Evolutionary conservation across 2,888 invertebrate genomes (phyloP).

Genomic region (Phortica magna): DNA sequence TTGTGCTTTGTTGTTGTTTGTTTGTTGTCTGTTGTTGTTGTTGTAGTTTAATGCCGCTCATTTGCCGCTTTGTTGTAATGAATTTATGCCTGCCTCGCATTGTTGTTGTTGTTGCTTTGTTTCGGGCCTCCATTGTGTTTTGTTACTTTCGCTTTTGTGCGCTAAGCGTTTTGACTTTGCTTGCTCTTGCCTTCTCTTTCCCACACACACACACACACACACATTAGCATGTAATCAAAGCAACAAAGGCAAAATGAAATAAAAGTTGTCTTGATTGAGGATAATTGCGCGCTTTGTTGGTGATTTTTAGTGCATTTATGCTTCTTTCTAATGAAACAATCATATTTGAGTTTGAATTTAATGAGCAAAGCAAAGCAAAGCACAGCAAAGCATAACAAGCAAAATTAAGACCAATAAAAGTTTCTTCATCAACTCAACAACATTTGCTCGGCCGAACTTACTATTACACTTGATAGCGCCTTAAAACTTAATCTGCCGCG

Average conservation of each 20-base stretch:
- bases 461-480: constrained; percentile 45
- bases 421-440: constrained; percentile 70
- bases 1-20: constrained; percentile 22
- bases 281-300: constrained; percentile 21
- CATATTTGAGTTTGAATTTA: constrained; percentile 13
- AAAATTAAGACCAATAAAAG: constrained; percentile 60
- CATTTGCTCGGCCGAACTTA: constrained; percentile 59
- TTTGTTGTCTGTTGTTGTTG: not conserved
- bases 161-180: constrained; percentile 14
- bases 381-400: not conserved
- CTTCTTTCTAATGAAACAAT: not conserved
- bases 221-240: not conserved
- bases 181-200: not conserved
- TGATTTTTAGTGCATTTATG: not conserved
- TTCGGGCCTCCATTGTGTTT: constrained; percentile 4
- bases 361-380: constrained; percentile 6
- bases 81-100: constrained; percentile 30
- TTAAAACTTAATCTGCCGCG: constrained; percentile 45
- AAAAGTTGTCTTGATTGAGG: constrained; percentile 24
- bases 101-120: not conserved
- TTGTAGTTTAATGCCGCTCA: not conserved
- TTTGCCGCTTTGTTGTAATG: constrained; percentile 32
- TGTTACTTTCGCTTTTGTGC: constrained; percentile 15
- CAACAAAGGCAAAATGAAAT: not conserved
- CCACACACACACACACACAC: not conserved